Base-by-base conservation (phyloP, 2,888 invertebrate species). In the Marasmarcha lunaedactyla region DNA sequence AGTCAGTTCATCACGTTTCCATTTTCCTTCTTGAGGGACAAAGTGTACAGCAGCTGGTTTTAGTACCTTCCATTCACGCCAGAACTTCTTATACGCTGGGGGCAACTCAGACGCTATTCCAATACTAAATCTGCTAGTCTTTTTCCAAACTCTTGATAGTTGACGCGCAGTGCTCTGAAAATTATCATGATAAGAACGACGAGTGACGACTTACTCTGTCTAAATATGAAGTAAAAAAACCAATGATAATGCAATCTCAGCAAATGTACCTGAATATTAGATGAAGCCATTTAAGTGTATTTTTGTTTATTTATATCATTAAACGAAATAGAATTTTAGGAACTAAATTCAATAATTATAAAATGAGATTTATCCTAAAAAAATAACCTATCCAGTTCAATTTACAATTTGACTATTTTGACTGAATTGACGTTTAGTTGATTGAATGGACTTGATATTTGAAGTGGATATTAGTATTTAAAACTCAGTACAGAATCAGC, bases 11-110 rank as follows among this genome's bases (percentile, higher is more conserved):
- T 93, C 87, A 40, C 89, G 85, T 51, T 87, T 87, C 88, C 90
- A 95, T 60, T 86, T 88, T 14, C 89, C 90, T 52, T 89, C 85
- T 60, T 90, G 88, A 27, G 91, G 90, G 37, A 91, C 86, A 63
- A 90, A 94, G 51, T 88, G 88, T 0, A 88, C 88, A 1, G 88
- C 87, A 20, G 84, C 85, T 44, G 88, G 87, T 46, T 85, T 83
- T 38, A 87, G 78, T 1, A 87, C 52, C 64, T 90, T 91, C 93
- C 95, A 94, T 83, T 95, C 94, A 43, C 83, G 85, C 87, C 91
- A 94, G 70, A 95, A 95, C 57, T 94, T 94, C 59, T 88, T 91
- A 57, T 95, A 95, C 1, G 90, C 92, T 44, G 88, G 87, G 1
- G 95, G 95, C 39, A 95, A 69, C 48, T 86, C 84, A 1, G 88